Evolutionary conservation across 2,888 invertebrate genomes (phyloP).

Genomic region (Cephus rjabovi): DNA sequence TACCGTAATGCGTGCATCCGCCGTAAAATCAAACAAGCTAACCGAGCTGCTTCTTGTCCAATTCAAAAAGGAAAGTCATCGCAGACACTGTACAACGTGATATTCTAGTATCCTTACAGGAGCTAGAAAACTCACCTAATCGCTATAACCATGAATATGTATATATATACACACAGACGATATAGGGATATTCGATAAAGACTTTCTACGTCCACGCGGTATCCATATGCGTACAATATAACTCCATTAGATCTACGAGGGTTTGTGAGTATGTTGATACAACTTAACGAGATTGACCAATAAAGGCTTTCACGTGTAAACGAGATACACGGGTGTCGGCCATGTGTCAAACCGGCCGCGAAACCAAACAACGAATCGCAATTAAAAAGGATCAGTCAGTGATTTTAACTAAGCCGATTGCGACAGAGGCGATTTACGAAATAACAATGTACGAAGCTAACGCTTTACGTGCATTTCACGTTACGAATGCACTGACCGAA

Average conservation of each 20-base stretch:
- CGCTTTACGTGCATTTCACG: not conserved
- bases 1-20: conserved; percentile 6
- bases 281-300: not conserved
- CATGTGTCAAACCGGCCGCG: conserved; percentile 1
- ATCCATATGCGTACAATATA: not conserved
- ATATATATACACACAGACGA: not conserved
- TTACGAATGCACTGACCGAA: not conserved
- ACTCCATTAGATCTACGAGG: not conserved
- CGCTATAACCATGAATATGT: not conserved
- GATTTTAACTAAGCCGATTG: not conserved
- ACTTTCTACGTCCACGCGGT: not conserved
- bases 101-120: not conserved
- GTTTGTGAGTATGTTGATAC: not conserved
- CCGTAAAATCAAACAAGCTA: conserved; percentile 3
- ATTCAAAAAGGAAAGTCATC: conserved; percentile 9
- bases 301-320: conserved; percentile 4
- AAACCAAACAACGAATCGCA: conserved; percentile 8
- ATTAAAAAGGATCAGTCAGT: conserved; percentile 7
- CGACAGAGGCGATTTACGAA: not conserved
- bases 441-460: not conserved
- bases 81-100: not conserved
- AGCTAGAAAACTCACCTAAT: conserved; percentile 5
- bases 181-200: not conserved
- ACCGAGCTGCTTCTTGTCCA: not conserved
- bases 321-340: not conserved